phyloP scores from a whole-genome alignment of 2,113 vertebrate species.

The Rhineura floridana region DNA sequence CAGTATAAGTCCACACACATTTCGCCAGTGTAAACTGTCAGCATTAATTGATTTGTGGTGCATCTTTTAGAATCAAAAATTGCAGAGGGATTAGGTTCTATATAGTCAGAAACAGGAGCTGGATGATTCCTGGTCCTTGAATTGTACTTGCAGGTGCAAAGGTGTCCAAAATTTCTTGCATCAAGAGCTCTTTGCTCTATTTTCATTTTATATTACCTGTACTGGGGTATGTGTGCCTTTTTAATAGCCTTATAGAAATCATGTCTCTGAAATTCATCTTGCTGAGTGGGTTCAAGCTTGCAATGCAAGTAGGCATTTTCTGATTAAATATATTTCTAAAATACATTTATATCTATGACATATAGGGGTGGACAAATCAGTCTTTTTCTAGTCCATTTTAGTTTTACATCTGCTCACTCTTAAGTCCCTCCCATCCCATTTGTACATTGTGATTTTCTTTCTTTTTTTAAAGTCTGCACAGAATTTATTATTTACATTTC shows the following conservation, averaged over 20 bases:
- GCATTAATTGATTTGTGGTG: conserved; percentile 65
- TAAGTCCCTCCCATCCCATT: no score
- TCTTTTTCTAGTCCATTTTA: no score
- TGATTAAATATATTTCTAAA: conserved; percentile 4
- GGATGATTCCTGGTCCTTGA: conserved; percentile 43
- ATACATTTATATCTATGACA: not conserved
- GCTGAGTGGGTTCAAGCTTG: not conserved
- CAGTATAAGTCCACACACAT: conserved; percentile 65
- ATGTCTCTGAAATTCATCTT: conserved; percentile 21
- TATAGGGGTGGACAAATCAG: no score
- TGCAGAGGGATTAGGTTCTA: conserved; percentile 48
- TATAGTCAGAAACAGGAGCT: conserved; percentile 48
- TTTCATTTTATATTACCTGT: conserved; percentile 6
- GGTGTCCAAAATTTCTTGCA: conserved; percentile 37
- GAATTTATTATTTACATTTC: no score
- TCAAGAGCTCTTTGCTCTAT: conserved; percentile 31
- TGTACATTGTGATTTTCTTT: no score
- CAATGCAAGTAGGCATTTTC: not conserved
- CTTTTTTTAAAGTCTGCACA: no score
- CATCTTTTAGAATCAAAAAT: conserved; percentile 69
- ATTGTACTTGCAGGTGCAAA: conserved; percentile 1
- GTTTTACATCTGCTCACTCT: no score
- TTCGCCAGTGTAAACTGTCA: conserved; percentile 67
- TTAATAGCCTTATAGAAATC: not conserved
- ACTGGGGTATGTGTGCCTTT: conserved; percentile 5